Base-by-base conservation (phyloP, 2,888 invertebrate species). In the Idaea aversata region DNA sequence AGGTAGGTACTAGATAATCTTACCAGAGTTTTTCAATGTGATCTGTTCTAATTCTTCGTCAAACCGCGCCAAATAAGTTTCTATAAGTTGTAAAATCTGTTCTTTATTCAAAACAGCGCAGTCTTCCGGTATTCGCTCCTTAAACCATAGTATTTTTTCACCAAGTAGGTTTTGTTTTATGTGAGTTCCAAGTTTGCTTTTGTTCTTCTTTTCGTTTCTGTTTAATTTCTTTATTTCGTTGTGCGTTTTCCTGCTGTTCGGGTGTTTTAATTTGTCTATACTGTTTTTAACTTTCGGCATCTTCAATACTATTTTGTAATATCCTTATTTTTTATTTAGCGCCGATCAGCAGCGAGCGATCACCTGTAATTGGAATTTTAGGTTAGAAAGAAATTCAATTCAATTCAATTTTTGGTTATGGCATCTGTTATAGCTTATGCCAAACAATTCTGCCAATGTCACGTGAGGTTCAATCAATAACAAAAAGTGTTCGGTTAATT, bases 31-130 rank as follows among this genome's bases (percentile, higher is more conserved):
- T 80, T 97, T 97, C 15, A 97, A 87, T 15, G 93, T 88, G 71
- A 98, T 97, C 83, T 97, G 96, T 75, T 95, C 95, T 57, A 97
- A 83, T 86, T 97, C 97, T 61, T 96, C 96, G 68, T 96, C 95
- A 84, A 97, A 96, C 47, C 90, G 83, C 57, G 83, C 72, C 66
- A 92, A 85, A 81, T 93, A 96, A 83, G 82, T 86, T 76, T 94
- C 89, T 61, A 96, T 93, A 59, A 96, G 80, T 59, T 93, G 87
- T 61, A 94, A 87, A 15, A 95, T 92, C 76, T 96, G 94, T 75
- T 94, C 90, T 58, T 95, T 94, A 34, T 93, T 94, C 65, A 95
- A 94, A 65, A 89, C 88, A 6, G 90, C 82, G 59, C 88, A 86
- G 15, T 86, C 90, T 66, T 94, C 94, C 0, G 95, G 93, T 77